Evolutionary conservation across 2,113 vertebrate species (phyloP).

Genomic region (Strix uralensis): DNA sequence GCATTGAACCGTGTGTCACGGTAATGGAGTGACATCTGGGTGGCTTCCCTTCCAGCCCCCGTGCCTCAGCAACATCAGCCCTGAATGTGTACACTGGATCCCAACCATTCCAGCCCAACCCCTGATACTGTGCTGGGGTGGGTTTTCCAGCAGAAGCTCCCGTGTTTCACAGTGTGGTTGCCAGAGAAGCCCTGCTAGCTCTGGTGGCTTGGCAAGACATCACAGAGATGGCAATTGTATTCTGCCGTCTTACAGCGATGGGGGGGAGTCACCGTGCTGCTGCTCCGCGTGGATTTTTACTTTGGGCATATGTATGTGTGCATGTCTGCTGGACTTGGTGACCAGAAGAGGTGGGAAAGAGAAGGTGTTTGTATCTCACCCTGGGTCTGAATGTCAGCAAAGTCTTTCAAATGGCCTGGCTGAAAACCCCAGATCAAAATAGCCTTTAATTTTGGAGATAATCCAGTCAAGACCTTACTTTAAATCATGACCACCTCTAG

Average conservation of each 20-base stretch:
- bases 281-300: not conserved
- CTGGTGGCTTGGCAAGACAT: not conserved
- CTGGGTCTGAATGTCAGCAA: not conserved
- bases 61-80: not conserved
- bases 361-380: not conserved
- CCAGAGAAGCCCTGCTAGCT: not conserved
- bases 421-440: not conserved
- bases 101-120: not conserved
- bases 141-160: not conserved
- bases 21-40: not conserved
- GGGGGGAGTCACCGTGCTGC: not conserved
- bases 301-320: not conserved
- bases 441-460: not conserved
- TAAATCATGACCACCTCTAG: not conserved
- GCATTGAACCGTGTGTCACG: fast-evolving
- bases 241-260: not conserved
- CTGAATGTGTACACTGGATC: not conserved
- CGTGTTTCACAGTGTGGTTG: fast-evolving
- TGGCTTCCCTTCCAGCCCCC: not conserved
- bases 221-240: not conserved
- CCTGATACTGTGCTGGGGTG: not conserved
- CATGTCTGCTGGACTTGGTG: not conserved
- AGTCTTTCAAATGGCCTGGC: not conserved
- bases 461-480: not conserved
- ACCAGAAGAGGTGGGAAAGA: not conserved